Percentiles rank a stretch among this genome's conserved stretches.
Conservation (phyloP, 2,113 vertebrate genomes). For the Esox niger region DNA sequence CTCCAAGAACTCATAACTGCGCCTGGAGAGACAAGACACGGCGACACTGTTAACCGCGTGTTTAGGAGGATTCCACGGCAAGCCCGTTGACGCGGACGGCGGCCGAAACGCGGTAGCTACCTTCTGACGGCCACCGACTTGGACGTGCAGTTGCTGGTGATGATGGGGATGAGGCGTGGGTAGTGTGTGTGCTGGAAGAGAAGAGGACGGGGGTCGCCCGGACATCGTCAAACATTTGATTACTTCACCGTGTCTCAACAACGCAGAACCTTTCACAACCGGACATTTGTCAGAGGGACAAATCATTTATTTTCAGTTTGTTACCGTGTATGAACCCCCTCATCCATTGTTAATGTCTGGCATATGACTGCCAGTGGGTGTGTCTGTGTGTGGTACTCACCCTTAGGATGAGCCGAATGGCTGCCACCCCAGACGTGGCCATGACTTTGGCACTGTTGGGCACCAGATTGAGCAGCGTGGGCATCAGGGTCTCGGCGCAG, state of each 20-base stretch:
- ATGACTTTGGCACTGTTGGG: constrained; percentile 99
- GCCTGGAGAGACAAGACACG: constrained; percentile 64
- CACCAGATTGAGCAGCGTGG: constrained; percentile 96
- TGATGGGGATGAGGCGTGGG: constrained; percentile 95
- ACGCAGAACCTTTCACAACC: too few species aligned
- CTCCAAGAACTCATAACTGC: constrained; percentile 96
- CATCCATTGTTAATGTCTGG: background rate
- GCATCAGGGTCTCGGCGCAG: constrained; percentile 95
- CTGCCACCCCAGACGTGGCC: constrained; percentile 93
- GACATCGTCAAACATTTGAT: background rate
- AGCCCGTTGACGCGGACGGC: too few species aligned
- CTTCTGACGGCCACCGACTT: constrained; percentile 97
- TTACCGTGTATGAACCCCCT: background rate
- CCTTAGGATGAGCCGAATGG: constrained; percentile 93
- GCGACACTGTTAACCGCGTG: background rate
- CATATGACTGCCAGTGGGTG: background rate
- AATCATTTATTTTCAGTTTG: background rate
- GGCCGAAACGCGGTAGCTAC: too few species aligned
- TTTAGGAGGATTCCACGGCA: too few species aligned
- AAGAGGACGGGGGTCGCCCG: constrained; percentile 13
- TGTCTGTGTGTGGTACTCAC: constrained; percentile 68
- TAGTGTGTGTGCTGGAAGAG: constrained; percentile 88
- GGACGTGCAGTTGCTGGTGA: constrained; percentile 97
- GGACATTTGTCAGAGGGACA: too few species aligned
- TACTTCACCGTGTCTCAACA: too few species aligned